phyloP scores from a whole-genome alignment of 2,113 vertebrate genomes.

The Globicephala melas region DNA sequence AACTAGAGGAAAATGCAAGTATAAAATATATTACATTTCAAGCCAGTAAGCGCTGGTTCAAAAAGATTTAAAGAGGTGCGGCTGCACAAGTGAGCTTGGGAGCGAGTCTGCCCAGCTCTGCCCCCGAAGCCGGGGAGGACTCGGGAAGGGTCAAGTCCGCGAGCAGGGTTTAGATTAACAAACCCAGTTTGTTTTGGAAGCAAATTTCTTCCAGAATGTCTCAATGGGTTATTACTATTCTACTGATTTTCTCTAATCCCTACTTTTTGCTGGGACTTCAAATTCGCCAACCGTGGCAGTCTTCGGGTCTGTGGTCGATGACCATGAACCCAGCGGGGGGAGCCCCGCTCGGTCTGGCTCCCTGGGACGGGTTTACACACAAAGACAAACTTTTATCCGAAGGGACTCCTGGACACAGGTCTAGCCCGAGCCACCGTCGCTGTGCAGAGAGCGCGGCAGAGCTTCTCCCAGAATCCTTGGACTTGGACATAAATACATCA shows the following conservation, averaged over 20 bases:
- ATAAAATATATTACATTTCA: constrained; percentile 42
- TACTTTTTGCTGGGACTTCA: not conserved
- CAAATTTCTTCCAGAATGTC: not conserved
- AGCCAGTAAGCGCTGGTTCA: not conserved
- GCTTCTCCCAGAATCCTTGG: not conserved
- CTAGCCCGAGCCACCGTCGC: not conserved
- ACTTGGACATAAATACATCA: not conserved
- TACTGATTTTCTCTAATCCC: not conserved
- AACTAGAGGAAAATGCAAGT: constrained; percentile 6
- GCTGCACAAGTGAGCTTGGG: not conserved
- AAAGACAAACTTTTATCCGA: not conserved
- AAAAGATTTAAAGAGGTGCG: not conserved
- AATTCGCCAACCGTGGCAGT: not conserved
- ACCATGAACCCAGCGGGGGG: not conserved
- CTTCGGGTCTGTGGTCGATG: not conserved
- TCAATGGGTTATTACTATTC: not conserved
- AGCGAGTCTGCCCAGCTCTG: not conserved
- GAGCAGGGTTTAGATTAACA: not conserved
- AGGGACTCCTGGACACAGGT: not conserved
- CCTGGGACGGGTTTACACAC: not conserved
- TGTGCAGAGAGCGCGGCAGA: not conserved
- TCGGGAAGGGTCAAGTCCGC: not conserved
- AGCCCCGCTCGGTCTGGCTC: rapidly evolving
- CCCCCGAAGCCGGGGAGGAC: not conserved
- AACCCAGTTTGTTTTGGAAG: not conserved